Percentiles rank a stretch among this genome's conserved stretches.
phyloP scores from a whole-genome alignment of 2,888 invertebrate species.

The Sarcophaga variegata region DNA sequence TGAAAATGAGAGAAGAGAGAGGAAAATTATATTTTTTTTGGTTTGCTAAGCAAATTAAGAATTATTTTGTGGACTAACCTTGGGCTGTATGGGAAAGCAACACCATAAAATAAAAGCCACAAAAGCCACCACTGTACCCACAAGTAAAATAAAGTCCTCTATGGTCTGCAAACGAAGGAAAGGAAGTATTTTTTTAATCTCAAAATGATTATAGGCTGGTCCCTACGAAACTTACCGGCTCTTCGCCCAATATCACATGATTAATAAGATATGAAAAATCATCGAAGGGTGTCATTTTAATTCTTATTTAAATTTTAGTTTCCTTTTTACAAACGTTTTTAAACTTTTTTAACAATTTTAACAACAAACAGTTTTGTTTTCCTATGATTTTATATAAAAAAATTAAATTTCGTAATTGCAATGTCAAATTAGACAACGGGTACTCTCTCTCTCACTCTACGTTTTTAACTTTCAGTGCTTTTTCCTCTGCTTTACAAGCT shows the following conservation, averaged over 20 bases:
- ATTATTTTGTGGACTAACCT: slow-evolving; percentile 75
- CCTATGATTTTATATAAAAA: slow-evolving; percentile 12
- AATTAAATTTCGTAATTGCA: slow-evolving; percentile 57
- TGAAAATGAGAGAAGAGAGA: slow-evolving; percentile 11
- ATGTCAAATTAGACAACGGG: slow-evolving; percentile 66
- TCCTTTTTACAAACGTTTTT: background rate
- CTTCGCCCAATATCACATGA: slow-evolving; percentile 84
- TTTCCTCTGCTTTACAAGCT: background rate
- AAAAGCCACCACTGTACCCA: slow-evolving; percentile 85
- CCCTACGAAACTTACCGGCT: slow-evolving; percentile 83
- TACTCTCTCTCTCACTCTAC: slow-evolving; percentile 4
- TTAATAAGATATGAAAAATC: slow-evolving; percentile 85
- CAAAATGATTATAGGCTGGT: background rate
- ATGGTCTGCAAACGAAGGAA: slow-evolving; percentile 82
- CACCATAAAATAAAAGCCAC: slow-evolving; percentile 86
- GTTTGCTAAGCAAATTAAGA: background rate
- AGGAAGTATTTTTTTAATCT: background rate
- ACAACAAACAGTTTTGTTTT: background rate
- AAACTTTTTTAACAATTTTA: background rate
- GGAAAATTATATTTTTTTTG: background rate
- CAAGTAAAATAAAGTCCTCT: slow-evolving; percentile 85
- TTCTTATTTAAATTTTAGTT: background rate
- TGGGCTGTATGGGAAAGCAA: slow-evolving; percentile 84
- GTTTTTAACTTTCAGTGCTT: background rate
- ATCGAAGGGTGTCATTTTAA: slow-evolving; percentile 84